phyloP scores from a whole-genome alignment of 2,888 invertebrate species.

The Acleris emargana region DNA sequence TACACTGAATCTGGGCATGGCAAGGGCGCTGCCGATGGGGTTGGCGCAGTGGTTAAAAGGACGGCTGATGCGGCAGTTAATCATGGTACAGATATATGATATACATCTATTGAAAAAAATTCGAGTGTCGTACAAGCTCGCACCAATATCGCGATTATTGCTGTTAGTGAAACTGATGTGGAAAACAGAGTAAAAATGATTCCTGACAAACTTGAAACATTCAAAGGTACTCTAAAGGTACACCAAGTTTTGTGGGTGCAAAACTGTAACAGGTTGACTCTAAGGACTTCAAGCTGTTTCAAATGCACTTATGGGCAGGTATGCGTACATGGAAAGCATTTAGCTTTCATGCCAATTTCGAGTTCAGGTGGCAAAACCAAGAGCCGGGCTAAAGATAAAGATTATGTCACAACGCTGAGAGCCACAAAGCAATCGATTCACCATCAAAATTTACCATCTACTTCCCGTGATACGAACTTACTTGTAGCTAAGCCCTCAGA shows the following conservation, averaged over 20 bases:
- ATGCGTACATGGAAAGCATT: constrained; percentile 4
- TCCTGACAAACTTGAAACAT: constrained; percentile 1
- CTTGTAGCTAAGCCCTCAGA: neutral
- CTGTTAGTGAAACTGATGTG: neutral
- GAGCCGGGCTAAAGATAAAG: neutral
- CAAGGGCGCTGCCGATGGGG: neutral
- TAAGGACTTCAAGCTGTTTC: constrained; percentile 7
- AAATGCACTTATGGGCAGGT: constrained; percentile 6
- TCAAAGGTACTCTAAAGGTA: constrained; percentile 8
- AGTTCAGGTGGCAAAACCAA: neutral
- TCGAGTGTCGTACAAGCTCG: neutral
- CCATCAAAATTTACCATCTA: neutral
- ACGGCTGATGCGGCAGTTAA: constrained; percentile 2
- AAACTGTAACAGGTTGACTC: constrained; percentile 6
- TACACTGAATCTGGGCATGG: constrained; percentile 1
- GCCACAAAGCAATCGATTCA: neutral
- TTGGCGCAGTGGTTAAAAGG: constrained; percentile 2
- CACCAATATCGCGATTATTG: constrained; percentile 6
- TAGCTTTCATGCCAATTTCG: constrained; percentile 1
- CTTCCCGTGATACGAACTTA: neutral
- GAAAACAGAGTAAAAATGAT: constrained; percentile 4
- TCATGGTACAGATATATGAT: constrained; percentile 3
- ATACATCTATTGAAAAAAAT: neutral
- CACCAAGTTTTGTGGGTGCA: constrained; percentile 3
- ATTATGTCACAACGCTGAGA: neutral